Conservation (phyloP, 2,113 vertebrate genomes). For the Microcebus tavaratra region DNA sequence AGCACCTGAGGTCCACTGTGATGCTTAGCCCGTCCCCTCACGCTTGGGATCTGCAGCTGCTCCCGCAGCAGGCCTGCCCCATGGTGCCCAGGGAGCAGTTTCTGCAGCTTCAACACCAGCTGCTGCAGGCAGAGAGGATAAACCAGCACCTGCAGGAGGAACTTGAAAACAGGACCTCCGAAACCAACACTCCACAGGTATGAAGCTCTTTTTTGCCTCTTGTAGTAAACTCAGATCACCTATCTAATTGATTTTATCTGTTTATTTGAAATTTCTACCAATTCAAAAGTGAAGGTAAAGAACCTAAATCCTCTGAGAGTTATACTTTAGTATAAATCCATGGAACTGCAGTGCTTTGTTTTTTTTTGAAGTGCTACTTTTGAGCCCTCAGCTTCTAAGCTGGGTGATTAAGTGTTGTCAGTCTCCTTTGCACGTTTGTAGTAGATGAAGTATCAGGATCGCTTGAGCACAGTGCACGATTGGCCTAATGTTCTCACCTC, state of each 20-base stretch:
- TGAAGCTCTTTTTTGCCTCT: accelerated
- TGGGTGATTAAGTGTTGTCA: not conserved
- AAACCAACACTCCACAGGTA: constrained; percentile 91
- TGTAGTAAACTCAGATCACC: accelerated
- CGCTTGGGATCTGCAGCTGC: constrained; percentile 72
- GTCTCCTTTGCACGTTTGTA: not conserved
- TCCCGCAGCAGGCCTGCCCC: constrained; percentile 85
- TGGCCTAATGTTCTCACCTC: not conserved
- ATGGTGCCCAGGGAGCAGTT: constrained; percentile 89
- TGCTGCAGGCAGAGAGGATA: constrained; percentile 87
- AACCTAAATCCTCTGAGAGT: not conserved
- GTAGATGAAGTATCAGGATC: not conserved
- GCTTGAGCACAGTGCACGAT: not conserved
- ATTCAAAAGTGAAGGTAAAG: constrained; percentile 47
- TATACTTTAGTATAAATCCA: not conserved
- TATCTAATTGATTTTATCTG: not conserved
- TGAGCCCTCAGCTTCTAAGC: not conserved
- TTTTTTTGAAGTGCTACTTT: not conserved
- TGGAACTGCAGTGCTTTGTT: not conserved
- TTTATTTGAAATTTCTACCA: constrained; percentile 77
- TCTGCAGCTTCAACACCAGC: constrained; percentile 87
- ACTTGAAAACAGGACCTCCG: constrained; percentile 82
- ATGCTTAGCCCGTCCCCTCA: constrained; percentile 81
- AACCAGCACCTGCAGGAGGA: constrained; percentile 88
- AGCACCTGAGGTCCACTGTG: constrained; percentile 79